These are phyloP conservation scores for Ectropis grisescens DNA, from an alignment of 1,140 invertebrate genomes.

Conservation along the genomic window DNA sequence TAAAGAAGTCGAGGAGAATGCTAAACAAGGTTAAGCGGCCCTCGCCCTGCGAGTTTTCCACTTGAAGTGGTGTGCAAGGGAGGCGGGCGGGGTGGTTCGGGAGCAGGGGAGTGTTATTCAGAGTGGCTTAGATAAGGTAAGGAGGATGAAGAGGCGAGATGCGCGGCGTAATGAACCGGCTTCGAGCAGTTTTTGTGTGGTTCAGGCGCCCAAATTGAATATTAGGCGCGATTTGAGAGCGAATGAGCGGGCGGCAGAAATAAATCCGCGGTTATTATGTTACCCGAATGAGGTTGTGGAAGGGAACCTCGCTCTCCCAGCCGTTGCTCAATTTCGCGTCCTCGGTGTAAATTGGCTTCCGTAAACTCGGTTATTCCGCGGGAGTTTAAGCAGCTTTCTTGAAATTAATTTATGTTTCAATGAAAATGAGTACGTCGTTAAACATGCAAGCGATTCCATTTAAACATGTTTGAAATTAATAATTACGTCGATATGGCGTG, in stretches of 20 bases:
- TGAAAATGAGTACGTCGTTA: conserved; percentile 1
- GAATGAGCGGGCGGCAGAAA: conserved; percentile 55
- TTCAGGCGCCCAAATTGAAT: conserved; percentile 63
- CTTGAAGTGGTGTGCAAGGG: conserved; percentile 48
- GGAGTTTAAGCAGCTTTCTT: conserved; percentile 30
- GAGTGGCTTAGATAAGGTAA: conserved; percentile 65
- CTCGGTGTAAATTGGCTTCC: conserved; percentile 46
- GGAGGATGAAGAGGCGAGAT: conserved; percentile 64
- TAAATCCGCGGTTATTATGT: conserved; percentile 64
- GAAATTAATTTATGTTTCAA: conserved; percentile 13
- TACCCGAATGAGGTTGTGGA: conserved; percentile 59
- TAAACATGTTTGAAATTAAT: conserved; percentile 9
- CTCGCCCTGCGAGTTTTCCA: conserved; percentile 62
- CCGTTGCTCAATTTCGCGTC: conserved; percentile 48
- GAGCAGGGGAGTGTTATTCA: conserved; percentile 42
- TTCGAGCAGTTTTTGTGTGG: conserved; percentile 64
- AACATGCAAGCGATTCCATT: conserved; percentile 1
- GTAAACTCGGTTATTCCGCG: conserved; percentile 35
- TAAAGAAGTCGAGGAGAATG: conserved; percentile 65
- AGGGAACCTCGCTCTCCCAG: conserved; percentile 37
- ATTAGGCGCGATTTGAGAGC: conserved; percentile 63
- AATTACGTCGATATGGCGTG: conserved; percentile 7
- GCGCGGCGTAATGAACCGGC: conserved; percentile 63
- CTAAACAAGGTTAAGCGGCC: conserved; percentile 64
- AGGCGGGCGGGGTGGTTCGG: conserved; percentile 25